Conservation (phyloP, 2,888 invertebrate species). For the Galerucella nymphaeae region DNA sequence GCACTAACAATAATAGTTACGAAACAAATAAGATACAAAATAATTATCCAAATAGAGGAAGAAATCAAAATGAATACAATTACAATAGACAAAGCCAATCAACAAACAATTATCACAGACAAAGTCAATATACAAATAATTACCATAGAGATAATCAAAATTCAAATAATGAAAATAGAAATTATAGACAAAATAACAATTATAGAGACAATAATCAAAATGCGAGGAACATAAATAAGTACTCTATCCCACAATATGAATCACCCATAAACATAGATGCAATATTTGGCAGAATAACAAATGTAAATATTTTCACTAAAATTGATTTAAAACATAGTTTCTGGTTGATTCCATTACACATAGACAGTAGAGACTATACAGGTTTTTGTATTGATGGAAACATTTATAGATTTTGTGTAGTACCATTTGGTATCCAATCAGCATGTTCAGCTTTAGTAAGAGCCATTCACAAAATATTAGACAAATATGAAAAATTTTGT, state of each 20-base stretch:
- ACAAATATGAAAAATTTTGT: background rate
- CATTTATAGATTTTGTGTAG: background rate
- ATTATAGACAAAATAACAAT: background rate
- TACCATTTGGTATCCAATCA: background rate
- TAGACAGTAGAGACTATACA: too few species aligned
- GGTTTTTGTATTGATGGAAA: too few species aligned
- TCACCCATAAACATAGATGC: too few species aligned
- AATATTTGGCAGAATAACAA: too few species aligned
- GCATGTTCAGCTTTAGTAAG: slow-evolving; percentile 2
- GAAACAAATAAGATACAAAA: too few species aligned
- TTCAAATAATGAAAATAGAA: background rate
- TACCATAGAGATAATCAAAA: background rate
- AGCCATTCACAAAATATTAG: background rate
- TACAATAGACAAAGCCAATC: background rate
- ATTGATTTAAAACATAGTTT: too few species aligned
- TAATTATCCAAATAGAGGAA: background rate
- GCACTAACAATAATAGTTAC: too few species aligned
- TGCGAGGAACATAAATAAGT: too few species aligned
- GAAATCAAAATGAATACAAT: background rate
- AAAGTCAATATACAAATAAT: background rate
- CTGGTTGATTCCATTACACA: too few species aligned
- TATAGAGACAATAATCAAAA: background rate
- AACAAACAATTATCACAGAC: background rate
- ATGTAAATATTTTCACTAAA: too few species aligned
- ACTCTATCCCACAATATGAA: too few species aligned